These are phyloP conservation scores for Pangasius djambal DNA, from an alignment of 2,797 vertebrate species.

Conservation along the genomic window DNA sequence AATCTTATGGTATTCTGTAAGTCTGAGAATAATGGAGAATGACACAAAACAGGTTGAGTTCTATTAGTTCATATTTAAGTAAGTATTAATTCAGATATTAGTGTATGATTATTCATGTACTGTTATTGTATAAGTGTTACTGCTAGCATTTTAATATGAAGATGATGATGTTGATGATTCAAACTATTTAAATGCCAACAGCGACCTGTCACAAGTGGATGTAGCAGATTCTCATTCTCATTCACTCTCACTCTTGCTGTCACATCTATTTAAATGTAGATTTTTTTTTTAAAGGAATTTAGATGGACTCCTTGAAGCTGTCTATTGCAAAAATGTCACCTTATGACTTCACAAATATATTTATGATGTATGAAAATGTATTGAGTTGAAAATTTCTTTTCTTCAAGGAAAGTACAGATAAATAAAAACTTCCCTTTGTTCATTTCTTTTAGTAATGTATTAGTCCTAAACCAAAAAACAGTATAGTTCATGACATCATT, in stretches of 20 bases:
- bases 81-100: too few species aligned
- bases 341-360: not conserved
- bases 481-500: not conserved
- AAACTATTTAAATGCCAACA: not conserved
- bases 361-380: not conserved
- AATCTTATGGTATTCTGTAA: too few species aligned
- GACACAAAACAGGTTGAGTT: too few species aligned
- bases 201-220: not conserved
- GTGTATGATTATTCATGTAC: too few species aligned
- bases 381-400: not conserved
- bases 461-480: not conserved
- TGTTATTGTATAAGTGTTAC: too few species aligned
- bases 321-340: too few species aligned
- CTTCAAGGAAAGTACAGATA: not conserved
- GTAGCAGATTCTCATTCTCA: too few species aligned
- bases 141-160: too few species aligned
- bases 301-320: not conserved
- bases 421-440: not conserved
- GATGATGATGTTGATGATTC: not conserved
- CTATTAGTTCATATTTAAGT: too few species aligned
- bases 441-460: not conserved
- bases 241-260: too few species aligned
- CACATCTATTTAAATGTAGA: not conserved
- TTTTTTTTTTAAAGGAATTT: not conserved
- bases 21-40: too few species aligned